Evolutionary conservation across 2,113 vertebrate genomes (phyloP), one percentile per base, ranked within the genome.

Genomic region (Nyctereutes procyonoides): DNA sequence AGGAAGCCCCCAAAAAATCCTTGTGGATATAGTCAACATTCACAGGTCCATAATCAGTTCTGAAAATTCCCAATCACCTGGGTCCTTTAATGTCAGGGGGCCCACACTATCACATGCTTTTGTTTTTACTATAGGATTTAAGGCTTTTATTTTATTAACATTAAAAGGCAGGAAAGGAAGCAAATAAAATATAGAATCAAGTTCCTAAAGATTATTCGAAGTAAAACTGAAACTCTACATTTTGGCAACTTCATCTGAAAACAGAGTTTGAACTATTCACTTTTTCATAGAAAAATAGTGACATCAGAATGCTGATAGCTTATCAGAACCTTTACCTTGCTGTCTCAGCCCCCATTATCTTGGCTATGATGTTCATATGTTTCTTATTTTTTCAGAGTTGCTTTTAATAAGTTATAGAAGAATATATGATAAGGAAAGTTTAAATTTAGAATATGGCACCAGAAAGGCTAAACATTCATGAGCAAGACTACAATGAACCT

Each of bases 401-500:
- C 24, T 67, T 69, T 71, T 10, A 60, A 26, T 67, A 19, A n/a
- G 26, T 58, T 32, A 15, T 6, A 80, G 48, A 67, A 48, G 43
- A 55, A 56, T 7, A 77, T 53, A 13, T 28, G 65, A 90, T 62
- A 9, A 38, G 65, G 7, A 48, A 51, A 56, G 38, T 20, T 94
- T 94, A 65, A 74, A 88, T 20, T 53, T 74, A 92, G 84, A 91
- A 80, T 73, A 22, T 12, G 80, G 81, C 67, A 16, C 26, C 83
- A 71, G 35, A 71, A 76, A 51, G 32, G 63, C 73, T 81, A 87
- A 90, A 79, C 89, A 69, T 62, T 96, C 73, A 74, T 79, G 56
- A 93, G 5, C 13, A 82, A 92, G 56, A 63, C 19, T 83, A n/a
- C 2, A 0, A 53, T 91, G 26, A 96, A 92, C 22, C 1, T 0